Evolutionary conservation across 2,888 invertebrate species (phyloP).

Genomic region (Gonocerus acuteangulatus): DNA sequence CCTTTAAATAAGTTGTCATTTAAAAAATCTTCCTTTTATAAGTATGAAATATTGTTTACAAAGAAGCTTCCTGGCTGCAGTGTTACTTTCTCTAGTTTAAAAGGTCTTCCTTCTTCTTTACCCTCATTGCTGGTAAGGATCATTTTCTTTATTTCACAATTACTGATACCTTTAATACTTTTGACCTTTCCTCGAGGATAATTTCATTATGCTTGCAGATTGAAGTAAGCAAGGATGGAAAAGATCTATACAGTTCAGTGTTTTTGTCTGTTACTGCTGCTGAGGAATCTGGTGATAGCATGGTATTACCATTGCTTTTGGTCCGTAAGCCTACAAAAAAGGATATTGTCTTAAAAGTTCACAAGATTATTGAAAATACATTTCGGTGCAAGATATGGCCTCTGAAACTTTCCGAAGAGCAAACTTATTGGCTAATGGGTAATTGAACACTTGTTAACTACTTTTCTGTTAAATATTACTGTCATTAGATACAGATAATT

Average conservation of each 20-base stretch:
- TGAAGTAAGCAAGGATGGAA: conserved; percentile 6
- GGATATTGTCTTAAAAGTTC: background rate
- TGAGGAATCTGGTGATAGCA: background rate
- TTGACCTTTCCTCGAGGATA: background rate
- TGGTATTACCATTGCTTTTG: background rate
- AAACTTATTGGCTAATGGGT: conserved; percentile 8
- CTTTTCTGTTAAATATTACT: background rate
- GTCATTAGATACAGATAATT: background rate
- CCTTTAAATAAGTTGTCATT: too few relatives aligned
- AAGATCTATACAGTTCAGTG: background rate
- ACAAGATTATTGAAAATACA: background rate
- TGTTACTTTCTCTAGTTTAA: background rate
- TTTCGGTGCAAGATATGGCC: background rate
- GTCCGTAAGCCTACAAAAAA: background rate
- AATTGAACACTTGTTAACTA: background rate
- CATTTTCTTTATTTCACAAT: background rate
- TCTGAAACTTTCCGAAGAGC: background rate
- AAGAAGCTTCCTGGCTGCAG: background rate
- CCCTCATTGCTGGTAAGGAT: conserved; percentile 9
- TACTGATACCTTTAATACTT: background rate
- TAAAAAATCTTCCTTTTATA: too few relatives aligned
- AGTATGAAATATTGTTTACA: background rate
- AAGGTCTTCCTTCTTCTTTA: background rate
- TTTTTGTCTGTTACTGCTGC: conserved; percentile 2
- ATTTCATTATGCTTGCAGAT: background rate